phyloP scores from a whole-genome alignment of 2,888 invertebrate species.

The Pristionchus mayeri region DNA sequence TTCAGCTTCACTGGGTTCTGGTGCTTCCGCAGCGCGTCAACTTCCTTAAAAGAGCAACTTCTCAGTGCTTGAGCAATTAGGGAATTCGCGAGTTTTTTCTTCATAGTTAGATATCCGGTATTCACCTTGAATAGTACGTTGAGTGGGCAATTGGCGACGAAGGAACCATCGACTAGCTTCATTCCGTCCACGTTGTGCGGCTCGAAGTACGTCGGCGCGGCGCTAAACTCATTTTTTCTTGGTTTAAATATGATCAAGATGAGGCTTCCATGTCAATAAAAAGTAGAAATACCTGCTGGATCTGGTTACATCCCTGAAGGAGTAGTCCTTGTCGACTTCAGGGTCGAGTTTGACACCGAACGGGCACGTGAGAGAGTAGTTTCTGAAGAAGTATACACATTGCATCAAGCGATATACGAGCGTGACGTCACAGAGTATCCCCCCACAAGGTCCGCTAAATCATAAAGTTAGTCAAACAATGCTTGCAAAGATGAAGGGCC shows the following conservation, averaged over 20 bases:
- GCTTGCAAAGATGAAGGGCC: neutral
- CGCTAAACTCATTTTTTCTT: constrained; percentile 56
- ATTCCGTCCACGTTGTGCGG: constrained; percentile 64
- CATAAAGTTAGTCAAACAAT: no score
- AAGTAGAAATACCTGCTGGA: constrained; percentile 61
- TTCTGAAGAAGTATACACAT: constrained; percentile 58
- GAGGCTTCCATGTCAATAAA: neutral
- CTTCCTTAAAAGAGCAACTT: constrained; percentile 60
- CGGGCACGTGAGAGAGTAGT: constrained; percentile 65
- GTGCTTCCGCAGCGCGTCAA: constrained; percentile 65
- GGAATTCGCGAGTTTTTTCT: no score
- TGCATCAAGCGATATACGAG: no score
- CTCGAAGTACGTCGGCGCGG: constrained; percentile 74
- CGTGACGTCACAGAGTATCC: no score
- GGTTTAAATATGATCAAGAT: no score
- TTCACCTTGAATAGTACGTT: constrained; percentile 68
- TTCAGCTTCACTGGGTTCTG: constrained; percentile 63
- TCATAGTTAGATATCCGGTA: no score
- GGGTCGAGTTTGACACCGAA: constrained; percentile 57
- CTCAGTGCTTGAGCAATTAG: no score
- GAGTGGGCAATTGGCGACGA: constrained; percentile 73
- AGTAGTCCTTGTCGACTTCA: constrained; percentile 66
- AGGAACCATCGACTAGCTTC: constrained; percentile 70
- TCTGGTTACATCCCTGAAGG: constrained; percentile 70
- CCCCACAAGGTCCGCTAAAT: neutral